These are phyloP conservation scores for Loriculus beryllinus DNA, from an alignment of 2,797 vertebrate species.

Conservation along the genomic window DNA sequence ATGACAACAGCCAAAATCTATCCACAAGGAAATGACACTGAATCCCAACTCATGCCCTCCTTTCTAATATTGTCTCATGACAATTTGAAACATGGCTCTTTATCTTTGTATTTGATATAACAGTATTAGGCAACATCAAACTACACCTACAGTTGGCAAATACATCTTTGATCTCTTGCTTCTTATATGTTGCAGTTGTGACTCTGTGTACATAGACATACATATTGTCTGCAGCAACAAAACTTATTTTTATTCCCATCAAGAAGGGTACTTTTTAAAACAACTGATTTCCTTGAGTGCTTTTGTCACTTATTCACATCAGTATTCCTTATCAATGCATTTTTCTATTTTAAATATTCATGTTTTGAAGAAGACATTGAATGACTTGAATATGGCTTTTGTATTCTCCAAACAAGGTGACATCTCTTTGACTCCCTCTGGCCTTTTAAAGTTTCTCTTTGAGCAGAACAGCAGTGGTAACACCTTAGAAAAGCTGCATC, in stretches of 20 bases:
- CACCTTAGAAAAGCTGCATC: background rate
- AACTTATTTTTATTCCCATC: background rate
- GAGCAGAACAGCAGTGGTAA: background rate
- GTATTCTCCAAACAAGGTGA: background rate
- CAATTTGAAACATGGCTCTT: background rate
- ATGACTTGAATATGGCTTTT: background rate
- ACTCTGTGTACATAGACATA: background rate
- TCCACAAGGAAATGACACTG: background rate
- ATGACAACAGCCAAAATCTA: background rate
- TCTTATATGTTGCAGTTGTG: background rate
- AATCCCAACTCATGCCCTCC: background rate
- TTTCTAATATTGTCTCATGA: background rate
- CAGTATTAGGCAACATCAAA: background rate
- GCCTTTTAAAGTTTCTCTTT: background rate
- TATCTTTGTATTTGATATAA: background rate
- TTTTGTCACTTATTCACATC: background rate
- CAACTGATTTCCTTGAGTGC: background rate
- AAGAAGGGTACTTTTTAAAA: background rate
- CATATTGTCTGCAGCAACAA: background rate
- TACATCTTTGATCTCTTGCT: background rate
- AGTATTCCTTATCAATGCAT: background rate
- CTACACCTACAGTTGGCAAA: background rate
- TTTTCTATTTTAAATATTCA: background rate
- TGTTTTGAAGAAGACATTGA: background rate
- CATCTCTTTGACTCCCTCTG: background rate